Evolutionary conservation across 1,140 invertebrate species (phyloP), one percentile per base, ranked within the genome.

Genomic region (Ips nitidus): DNA sequence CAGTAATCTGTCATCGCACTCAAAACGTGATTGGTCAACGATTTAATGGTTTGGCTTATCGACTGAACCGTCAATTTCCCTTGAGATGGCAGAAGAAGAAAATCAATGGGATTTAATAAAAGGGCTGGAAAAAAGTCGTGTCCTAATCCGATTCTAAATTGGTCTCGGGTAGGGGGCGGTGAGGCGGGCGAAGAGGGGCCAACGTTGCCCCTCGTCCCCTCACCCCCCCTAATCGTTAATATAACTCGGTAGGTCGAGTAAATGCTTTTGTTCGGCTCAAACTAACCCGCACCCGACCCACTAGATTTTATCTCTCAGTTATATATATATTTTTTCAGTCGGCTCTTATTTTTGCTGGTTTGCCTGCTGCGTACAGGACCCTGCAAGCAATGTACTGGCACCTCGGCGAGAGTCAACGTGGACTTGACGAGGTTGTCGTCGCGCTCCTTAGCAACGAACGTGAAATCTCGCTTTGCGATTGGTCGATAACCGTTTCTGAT

Each of bases 321-420:
- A 74, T 75, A 78, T 80, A 22, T 22, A 78, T 75, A 78, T 78
- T 79, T 78, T 79, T 79, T 79, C 78, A 75, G 78, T 80, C 76
- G 79, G 76, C 77, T 79, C 79, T 80, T 76, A 79, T 78, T 80
- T 80, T 79, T 80, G 79, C 78, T 78, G 77, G 77, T 78, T 79
- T 74, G 73, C 75, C 74, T 74, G 76, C 74, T 79, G 76, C 77
- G 75, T 78, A 76, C 77, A 78, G 76, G 76, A 78, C 76, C 77
- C 76, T 74, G 77, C 78, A 75, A 79, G 77, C 79, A 63, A 77
- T 79, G 78, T 80, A 76, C 76, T 77, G 74, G 78, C 78, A 79
- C 78, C 79, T 79, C 76, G 71, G 68, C 55, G 71, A 66, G 68
- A 77, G 74, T 77, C 79, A 70, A 80, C 78, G 78, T 79, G 72